Evolutionary conservation across 2,888 invertebrate species (phyloP).

Genomic region (Coremacera marginata): DNA sequence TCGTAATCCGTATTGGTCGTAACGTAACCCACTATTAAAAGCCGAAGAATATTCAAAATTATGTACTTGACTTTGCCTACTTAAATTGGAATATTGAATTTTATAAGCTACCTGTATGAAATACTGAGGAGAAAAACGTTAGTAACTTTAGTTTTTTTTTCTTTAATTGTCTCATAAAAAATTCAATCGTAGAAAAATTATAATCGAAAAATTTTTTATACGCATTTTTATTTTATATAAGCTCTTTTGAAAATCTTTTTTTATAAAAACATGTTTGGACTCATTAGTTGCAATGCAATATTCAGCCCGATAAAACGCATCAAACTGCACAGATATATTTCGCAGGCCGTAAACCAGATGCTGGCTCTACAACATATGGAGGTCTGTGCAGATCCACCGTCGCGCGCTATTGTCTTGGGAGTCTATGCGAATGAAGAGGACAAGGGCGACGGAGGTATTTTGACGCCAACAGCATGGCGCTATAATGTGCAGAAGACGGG

Average conservation of each 20-base stretch:
- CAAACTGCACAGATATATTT: constrained; percentile 53
- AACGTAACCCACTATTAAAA: no score
- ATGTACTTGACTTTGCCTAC: background rate
- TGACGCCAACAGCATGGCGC: constrained; percentile 75
- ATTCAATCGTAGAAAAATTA: constrained; percentile 42
- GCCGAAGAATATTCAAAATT: background rate
- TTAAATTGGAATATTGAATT: no score
- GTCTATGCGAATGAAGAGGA: constrained; percentile 75
- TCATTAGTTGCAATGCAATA: constrained; percentile 49
- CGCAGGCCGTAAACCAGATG: constrained; percentile 64
- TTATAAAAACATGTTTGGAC: constrained; percentile 51
- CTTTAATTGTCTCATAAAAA: constrained; percentile 37
- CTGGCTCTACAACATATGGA: constrained; percentile 62
- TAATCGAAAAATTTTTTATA: constrained; percentile 40
- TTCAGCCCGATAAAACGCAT: background rate
- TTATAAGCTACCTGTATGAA: background rate
- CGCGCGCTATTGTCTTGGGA: constrained; percentile 74
- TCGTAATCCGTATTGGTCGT: no score
- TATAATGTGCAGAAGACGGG: constrained; percentile 71
- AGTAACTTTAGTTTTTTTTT: constrained; percentile 37
- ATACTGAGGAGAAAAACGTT: background rate
- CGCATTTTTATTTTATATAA: constrained; percentile 28
- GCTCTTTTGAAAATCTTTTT: constrained; percentile 4
- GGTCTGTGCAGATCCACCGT: constrained; percentile 64
- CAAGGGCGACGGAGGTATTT: constrained; percentile 71